Percentiles rank a stretch among this genome's conserved stretches.
Conservation (phyloP, 2,888 invertebrate genomes). For the Pollenia amentaria region DNA sequence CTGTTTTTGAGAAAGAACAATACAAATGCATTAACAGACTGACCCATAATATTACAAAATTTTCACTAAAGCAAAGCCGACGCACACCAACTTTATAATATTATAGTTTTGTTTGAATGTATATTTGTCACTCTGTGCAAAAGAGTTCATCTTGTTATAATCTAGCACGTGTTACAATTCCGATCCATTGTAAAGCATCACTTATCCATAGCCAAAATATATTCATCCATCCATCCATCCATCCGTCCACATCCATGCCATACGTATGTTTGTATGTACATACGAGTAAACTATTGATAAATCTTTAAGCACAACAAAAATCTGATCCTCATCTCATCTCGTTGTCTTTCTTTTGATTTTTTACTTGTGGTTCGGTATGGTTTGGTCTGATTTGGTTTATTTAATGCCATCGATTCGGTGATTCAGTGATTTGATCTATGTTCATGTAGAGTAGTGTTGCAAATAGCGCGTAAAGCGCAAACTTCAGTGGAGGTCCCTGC, state of each 20-base stretch:
- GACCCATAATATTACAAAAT: background rate
- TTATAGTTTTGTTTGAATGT: constrained; percentile 4
- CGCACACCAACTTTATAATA: too few relatives aligned
- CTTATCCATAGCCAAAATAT: constrained; percentile 47
- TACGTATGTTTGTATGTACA: too few relatives aligned
- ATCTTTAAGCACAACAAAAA: constrained; percentile 38
- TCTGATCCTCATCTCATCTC: constrained; percentile 51
- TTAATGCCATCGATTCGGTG: constrained; percentile 64
- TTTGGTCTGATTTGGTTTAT: constrained; percentile 40
- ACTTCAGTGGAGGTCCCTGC: constrained; percentile 83
- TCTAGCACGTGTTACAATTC: constrained; percentile 74
- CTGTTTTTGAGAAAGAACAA: too few relatives aligned
- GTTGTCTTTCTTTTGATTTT: constrained; percentile 23
- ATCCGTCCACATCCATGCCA: background rate
- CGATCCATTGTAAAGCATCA: constrained; percentile 57
- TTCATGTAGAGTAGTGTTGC: constrained; percentile 74
- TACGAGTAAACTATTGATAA: constrained; percentile 20
- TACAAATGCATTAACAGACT: constrained; percentile 11
- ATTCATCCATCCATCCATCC: constrained; percentile 23
- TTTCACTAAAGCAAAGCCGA: too few relatives aligned
- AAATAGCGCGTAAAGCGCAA: constrained; percentile 80
- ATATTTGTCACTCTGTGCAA: constrained; percentile 37
- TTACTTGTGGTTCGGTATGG: background rate
- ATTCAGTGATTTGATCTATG: constrained; percentile 73
- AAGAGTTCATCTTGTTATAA: constrained; percentile 68